These are phyloP conservation scores for Pegea sp. DNA, from an alignment of 23 tunicate species.

Conservation along the genomic window DNA sequence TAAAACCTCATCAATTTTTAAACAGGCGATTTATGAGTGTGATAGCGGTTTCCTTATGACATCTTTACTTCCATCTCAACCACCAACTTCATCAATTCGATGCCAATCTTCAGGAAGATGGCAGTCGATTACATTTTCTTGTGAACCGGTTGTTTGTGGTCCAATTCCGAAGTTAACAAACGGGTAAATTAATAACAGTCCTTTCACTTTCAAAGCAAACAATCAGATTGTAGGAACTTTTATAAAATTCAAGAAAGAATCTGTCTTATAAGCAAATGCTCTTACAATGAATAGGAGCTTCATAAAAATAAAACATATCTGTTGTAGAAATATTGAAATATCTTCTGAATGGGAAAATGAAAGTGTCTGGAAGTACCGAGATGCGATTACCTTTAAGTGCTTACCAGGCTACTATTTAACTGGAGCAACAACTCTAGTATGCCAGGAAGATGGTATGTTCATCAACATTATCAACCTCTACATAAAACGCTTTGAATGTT, in stretches of 20 bases:
- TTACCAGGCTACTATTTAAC: conserved; percentile 28
- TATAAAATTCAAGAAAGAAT: neutral
- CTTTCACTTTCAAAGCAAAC: neutral
- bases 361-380: conserved; percentile 31
- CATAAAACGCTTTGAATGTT: too few species aligned
- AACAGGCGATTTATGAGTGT: conserved; percentile 24
- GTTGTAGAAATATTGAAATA: too few species aligned
- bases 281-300: neutral
- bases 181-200: conserved; percentile 13
- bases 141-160: conserved; percentile 33
- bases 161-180: conserved; percentile 6
- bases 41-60: conserved; percentile 12
- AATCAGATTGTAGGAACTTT: neutral
- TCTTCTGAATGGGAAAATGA: too few species aligned
- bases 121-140: conserved; percentile 15
- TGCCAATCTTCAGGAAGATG: conserved; percentile 39
- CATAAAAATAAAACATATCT: too few species aligned
- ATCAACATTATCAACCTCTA: too few species aligned
- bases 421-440: conserved; percentile 14
- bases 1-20: too few species aligned
- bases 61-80: too few species aligned
- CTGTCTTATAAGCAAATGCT: neutral
- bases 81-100: conserved; percentile 1
- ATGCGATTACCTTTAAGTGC: conserved; percentile 20
- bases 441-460: conserved; percentile 32